Base-by-base conservation (phyloP, 1,140 invertebrate genomes). In the Pinna nobilis region DNA sequence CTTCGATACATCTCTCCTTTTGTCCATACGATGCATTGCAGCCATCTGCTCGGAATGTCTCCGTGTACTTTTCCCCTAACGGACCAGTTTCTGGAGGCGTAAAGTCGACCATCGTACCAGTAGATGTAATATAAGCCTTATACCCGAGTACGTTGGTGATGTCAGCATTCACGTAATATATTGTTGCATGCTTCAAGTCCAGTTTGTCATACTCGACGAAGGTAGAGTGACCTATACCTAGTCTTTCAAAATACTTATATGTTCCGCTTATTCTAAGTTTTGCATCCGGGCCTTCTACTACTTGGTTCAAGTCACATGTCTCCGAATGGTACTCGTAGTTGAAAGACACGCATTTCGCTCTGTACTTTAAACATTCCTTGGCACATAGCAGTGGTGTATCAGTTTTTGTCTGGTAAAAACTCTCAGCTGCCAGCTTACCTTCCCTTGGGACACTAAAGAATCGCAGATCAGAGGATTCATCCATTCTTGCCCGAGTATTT, bases 211-310 rank as follows among this genome's bases (percentile, higher is more conserved):
- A 76, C 3, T 50, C 23, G 0, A 76, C 23, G 20, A 47, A 74
- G 9, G 70, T 49, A 28, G 35, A 63, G 28, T 76, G 61, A 0
- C 75, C 69, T 23, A 69, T 51, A 18, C 74, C 76, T 1, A 82
- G 74, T 49, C 76, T 49, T 67, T 80, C 81, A 65, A 66, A 80
- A 28, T 77, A 64, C 33, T 80, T 55, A 44, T 69, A 80, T n/a
- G 69, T 59, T 9, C 71, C 77, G 35, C 72, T 74, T 1, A 72
- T 30, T 37, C 53, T 61, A 30, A 76, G 51, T 41, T 74, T 47
- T 51, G 69, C 69, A 28, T 53, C 61, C 11, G 74, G 65, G 2
- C 77, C 80, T 37, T 81, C 72, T 15, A 74, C 47, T 18, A 70
- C 60, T 25, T 61, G 51, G 11, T 77, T 67, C 3, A 79, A 35